A percentile compares a stretch with the other conserved stretches of the same genome.
Conservation (phyloP, 30 jellyfish, hydroid and myxozoan species). For the Pelagia noctiluca region DNA sequence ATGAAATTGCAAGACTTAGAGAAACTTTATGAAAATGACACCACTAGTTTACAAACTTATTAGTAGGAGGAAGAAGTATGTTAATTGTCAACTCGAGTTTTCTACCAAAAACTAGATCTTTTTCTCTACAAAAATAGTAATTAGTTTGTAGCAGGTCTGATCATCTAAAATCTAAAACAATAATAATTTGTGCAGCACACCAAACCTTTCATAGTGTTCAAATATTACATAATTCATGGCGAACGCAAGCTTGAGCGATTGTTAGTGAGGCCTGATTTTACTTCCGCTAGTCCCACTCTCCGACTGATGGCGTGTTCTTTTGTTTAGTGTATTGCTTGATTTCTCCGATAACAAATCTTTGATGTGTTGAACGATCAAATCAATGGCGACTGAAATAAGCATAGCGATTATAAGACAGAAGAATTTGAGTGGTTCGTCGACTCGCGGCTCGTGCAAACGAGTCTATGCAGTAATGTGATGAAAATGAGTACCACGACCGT, state of each 20-base stretch:
- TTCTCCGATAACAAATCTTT: conserved; percentile 61
- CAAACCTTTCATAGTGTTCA: too few species aligned
- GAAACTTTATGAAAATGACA: too few species aligned
- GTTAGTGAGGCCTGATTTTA: conserved; percentile 74
- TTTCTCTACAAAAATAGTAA: too few species aligned
- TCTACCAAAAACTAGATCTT: too few species aligned
- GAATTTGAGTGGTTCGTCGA: background rate
- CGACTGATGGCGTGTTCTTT: conserved; percentile 69
- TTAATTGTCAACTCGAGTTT: too few species aligned
- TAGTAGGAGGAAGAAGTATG: too few species aligned
- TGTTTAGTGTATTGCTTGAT: conserved; percentile 5
- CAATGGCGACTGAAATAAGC: conserved; percentile 80
- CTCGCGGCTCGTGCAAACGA: background rate
- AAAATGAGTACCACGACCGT: background rate
- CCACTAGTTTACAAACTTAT: too few species aligned
- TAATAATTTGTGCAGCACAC: too few species aligned
- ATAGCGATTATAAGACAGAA: background rate
- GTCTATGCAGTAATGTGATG: background rate
- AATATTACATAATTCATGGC: background rate
- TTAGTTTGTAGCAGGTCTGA: too few species aligned
- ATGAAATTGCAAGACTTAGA: too few species aligned
- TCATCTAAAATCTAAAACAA: too few species aligned
- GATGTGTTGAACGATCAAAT: conserved; percentile 86
- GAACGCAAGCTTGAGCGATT: background rate
- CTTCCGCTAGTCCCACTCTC: conserved; percentile 65